phyloP scores from a whole-genome alignment of 2,797 vertebrate species.

The Macroramphosus scolopax region DNA sequence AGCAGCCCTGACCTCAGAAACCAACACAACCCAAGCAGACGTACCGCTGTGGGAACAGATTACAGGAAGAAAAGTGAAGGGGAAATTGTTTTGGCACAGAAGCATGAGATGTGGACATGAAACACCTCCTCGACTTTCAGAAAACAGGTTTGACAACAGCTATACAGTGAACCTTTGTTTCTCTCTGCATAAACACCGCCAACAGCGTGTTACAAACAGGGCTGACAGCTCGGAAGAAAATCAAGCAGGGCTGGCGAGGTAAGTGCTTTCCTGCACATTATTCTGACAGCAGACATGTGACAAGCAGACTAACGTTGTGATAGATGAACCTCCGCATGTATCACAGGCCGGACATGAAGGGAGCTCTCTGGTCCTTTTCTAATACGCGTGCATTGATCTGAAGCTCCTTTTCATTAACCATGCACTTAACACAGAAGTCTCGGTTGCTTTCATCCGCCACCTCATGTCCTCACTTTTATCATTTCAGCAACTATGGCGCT shows the following conservation, averaged over 20 bases:
- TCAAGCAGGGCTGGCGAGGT: conserved; percentile 23
- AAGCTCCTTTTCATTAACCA: conserved; percentile 61
- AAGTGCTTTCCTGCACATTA: conserved; percentile 40
- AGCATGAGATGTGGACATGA: conserved; percentile 18
- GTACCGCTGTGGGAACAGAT: conserved; percentile 18
- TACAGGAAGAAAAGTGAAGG: not conserved
- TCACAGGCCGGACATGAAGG: conserved; percentile 56
- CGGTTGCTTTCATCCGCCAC: conserved; percentile 34
- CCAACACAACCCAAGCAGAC: conserved; percentile 14
- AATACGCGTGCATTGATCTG: conserved; percentile 52
- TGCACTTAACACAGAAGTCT: conserved; percentile 58
- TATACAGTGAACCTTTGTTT: conserved; percentile 17
- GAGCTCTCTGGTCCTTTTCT: conserved; percentile 39
- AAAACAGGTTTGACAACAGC: conserved; percentile 32
- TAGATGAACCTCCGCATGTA: conserved; percentile 52
- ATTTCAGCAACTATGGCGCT: conserved; percentile 24
- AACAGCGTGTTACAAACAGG: conserved; percentile 19
- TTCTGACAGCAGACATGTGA: conserved; percentile 32
- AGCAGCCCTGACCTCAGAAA: conserved; percentile 50
- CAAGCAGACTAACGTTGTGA: conserved; percentile 30
- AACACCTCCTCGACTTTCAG: conserved; percentile 2
- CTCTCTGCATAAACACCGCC: conserved; percentile 31
- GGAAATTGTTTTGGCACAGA: conserved; percentile 16
- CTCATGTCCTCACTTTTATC: conserved; percentile 57
- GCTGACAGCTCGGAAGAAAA: conserved; percentile 39